phyloP scores from a whole-genome alignment of 2,113 vertebrate species.

The Mystacornis crossleyi region DNA sequence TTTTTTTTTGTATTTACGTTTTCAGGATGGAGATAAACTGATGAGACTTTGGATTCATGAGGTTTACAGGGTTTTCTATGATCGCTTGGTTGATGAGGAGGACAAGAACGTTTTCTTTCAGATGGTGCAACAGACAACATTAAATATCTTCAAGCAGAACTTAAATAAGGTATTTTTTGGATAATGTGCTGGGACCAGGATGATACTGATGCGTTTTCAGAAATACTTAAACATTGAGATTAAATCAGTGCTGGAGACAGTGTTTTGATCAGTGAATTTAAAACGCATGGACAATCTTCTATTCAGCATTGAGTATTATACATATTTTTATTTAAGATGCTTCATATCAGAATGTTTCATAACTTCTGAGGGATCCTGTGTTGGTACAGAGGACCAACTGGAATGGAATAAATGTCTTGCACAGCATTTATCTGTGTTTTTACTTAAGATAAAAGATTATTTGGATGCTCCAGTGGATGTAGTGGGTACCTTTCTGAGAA shows the following conservation, averaged over 20 bases:
- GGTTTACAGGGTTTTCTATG: slow-evolving; percentile 92
- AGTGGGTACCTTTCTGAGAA: neutral
- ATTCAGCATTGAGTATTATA: neutral
- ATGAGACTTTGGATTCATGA: slow-evolving; percentile 95
- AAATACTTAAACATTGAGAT: neutral
- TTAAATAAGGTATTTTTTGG: slow-evolving; percentile 82
- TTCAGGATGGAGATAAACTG: slow-evolving; percentile 88
- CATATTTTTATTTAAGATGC: neutral
- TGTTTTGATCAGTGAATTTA: neutral
- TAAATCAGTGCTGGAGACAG: neutral
- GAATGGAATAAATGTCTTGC: neutral
- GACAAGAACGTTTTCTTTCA: slow-evolving; percentile 87
- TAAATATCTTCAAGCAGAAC: slow-evolving; percentile 81
- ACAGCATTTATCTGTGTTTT: neutral
- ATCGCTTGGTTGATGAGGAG: slow-evolving; percentile 84
- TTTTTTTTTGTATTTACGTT: slow-evolving; percentile 8
- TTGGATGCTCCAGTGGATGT: neutral
- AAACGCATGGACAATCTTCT: neutral
- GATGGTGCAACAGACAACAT: slow-evolving; percentile 84
- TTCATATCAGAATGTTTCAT: neutral
- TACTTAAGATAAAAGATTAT: neutral
- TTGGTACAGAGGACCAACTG: neutral
- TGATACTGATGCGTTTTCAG: neutral
- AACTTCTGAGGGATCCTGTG: neutral
- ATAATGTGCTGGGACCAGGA: neutral